A percentile compares a stretch with the other conserved stretches of the same genome.
These are phyloP conservation scores for Cladopsammia gracilis DNA, from an alignment of 64 coral and sea anemone species.

Conservation along the genomic window DNA sequence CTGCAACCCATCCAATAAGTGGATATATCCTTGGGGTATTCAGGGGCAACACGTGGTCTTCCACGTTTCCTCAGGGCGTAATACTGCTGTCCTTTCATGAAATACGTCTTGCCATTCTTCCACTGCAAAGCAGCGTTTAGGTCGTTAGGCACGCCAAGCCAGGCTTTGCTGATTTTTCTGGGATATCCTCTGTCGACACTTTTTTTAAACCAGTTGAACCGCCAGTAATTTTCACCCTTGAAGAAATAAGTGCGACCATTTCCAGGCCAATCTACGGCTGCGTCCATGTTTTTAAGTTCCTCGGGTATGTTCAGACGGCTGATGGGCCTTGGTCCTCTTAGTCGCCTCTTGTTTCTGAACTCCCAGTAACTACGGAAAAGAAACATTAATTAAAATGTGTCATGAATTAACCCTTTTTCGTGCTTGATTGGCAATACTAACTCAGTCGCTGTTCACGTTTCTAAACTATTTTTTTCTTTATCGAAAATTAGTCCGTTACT, in stretches of 20 bases:
- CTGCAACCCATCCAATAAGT: conserved; percentile 62
- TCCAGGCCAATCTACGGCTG: conserved; percentile 77
- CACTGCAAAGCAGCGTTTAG: conserved; percentile 83
- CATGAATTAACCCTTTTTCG: neutral
- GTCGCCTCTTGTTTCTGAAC: conserved; percentile 33
- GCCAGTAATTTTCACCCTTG: conserved; percentile 87
- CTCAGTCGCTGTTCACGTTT: no score
- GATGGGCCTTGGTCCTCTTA: conserved; percentile 33
- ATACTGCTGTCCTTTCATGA: conserved; percentile 75
- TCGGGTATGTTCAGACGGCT: conserved; percentile 46
- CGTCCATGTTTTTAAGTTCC: conserved; percentile 77
- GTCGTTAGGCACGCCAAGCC: conserved; percentile 49
- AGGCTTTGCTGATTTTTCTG: conserved; percentile 35
- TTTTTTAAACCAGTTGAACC: conserved; percentile 18
- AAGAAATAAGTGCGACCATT: conserved; percentile 88
- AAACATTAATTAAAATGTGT: neutral
- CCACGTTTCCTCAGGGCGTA: conserved; percentile 22
- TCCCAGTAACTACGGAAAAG: conserved; percentile 68
- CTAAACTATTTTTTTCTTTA: no score
- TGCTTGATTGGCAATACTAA: no score
- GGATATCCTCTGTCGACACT: conserved; percentile 74
- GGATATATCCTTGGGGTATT: conserved; percentile 43
- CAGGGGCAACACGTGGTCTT: neutral
- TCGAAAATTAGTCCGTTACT: no score
- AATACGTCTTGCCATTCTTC: conserved; percentile 72